Base-by-base conservation (phyloP, 2,113 vertebrate genomes). In the Pluvianellus socialis region DNA sequence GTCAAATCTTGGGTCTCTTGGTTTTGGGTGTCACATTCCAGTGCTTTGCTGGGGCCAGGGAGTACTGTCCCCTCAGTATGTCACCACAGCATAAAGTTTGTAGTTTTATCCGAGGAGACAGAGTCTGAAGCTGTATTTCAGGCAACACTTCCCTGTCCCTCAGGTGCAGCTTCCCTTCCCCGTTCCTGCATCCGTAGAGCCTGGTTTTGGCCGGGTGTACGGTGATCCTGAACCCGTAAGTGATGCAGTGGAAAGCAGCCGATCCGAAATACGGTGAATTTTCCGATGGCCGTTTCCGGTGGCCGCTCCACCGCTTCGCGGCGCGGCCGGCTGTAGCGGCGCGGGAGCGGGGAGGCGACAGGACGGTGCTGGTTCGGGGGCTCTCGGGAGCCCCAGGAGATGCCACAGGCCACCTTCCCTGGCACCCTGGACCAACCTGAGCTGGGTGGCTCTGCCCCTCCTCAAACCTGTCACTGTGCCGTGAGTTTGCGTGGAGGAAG, bases 141-240 rank as follows among this genome's bases (percentile, higher is more conserved):
- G 80, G 17, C 17, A 26, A 16, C 30, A 12, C 35, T 23, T 59
- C 10, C 12, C 17, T 12, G 10, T 45, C 35, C 5, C 47, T 56
- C 7, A 3, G 20, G 27, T 4, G 38, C 28, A 24, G 21, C 63
- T 32, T 35, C n/a, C 45, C 32, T 33, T 14, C 3, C 1, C 75
- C 70, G 20, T 2, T n/a, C 32, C 47, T n/a, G 28, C 42, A 9
- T 16, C 49, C 40, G 1, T 1, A 2, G 21, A 2, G 27, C 61
- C 40, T 33, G 1, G 0, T 42, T 35, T 70, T 71, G 22, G 20
- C 62, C 47, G 17, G 42, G 14, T 4, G 2, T 30, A 1, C 4
- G 8, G 19, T 21, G 33, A 6, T 52, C 42, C 27, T 12, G 21
- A 33, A 3, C 3, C 2, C 3, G 0, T 26, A 3, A 4, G 52